phyloP scores from a whole-genome alignment of 2,113 vertebrate species.

The Alectura lathami region DNA sequence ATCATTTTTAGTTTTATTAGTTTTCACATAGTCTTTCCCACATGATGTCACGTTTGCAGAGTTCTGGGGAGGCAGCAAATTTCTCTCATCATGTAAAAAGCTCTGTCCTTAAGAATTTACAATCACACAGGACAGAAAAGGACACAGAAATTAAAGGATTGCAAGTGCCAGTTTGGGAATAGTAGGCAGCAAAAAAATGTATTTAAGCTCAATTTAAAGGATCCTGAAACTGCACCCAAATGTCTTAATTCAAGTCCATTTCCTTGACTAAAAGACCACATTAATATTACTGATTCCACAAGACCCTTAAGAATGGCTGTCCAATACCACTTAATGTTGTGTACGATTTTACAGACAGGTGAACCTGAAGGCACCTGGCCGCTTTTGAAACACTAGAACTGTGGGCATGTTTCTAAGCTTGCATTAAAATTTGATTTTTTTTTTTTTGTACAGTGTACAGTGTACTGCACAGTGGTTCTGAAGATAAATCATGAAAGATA shows the following conservation, averaged over 20 bases:
- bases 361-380: not conserved
- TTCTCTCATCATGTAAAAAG: not conserved
- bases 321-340: not conserved
- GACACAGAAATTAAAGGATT: not conserved
- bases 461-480: not conserved
- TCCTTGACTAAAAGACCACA: not conserved
- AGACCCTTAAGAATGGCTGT: not conserved
- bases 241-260: not conserved
- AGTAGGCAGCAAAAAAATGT: not conserved
- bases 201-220: not conserved
- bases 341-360: not conserved
- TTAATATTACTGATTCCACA: not conserved
- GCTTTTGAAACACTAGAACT: not conserved
- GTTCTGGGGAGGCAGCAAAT: not conserved
- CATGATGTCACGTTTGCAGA: not conserved
- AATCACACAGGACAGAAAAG: not conserved
- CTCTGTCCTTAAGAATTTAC: not conserved
- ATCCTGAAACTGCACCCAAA: fast-evolving
- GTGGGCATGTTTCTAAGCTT: not conserved
- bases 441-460: too few relatives aligned
- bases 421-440: not conserved
- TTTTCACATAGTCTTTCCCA: not conserved
- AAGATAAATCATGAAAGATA: slow-evolving; percentile 27
- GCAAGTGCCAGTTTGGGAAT: not conserved
- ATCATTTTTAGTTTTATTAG: not conserved